Conservation (phyloP, 2,797 vertebrate genomes). For the Gallirallus australis region DNA sequence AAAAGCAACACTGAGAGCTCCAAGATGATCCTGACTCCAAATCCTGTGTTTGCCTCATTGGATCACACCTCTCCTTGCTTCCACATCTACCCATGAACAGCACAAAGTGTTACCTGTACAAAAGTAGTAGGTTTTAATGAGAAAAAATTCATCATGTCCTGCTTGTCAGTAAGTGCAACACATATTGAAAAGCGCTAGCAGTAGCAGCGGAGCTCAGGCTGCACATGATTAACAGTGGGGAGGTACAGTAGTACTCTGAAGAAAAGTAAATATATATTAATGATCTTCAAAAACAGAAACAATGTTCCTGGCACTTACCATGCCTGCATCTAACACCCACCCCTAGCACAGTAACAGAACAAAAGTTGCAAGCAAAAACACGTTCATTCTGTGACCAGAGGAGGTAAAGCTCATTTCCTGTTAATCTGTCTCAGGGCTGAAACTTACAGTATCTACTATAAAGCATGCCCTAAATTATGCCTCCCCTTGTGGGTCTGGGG, state of each 20-base stretch:
- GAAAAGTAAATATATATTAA: slow-evolving; percentile 31
- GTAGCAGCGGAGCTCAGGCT: neutral
- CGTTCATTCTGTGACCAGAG: slow-evolving; percentile 33
- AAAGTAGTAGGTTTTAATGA: neutral
- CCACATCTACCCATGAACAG: neutral
- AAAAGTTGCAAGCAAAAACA: slow-evolving; percentile 56
- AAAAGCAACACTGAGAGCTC: neutral
- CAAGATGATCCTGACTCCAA: neutral
- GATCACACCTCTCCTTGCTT: neutral
- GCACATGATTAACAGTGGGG: slow-evolving; percentile 21
- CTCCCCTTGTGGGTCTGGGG: neutral
- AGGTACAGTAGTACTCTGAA: slow-evolving; percentile 30
- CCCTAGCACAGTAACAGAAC: slow-evolving; percentile 36
- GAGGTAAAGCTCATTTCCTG: slow-evolving; percentile 61
- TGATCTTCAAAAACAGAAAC: slow-evolving; percentile 50
- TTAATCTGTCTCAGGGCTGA: slow-evolving; percentile 3
- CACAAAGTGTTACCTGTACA: neutral
- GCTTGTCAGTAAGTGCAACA: neutral
- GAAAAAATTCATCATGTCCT: neutral
- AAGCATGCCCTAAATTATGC: slow-evolving; percentile 16
- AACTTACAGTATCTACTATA: slow-evolving; percentile 6
- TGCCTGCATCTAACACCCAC: slow-evolving; percentile 44
- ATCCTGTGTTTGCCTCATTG: neutral
- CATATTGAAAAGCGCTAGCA: neutral
- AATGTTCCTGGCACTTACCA: slow-evolving; percentile 56